Base-by-base conservation (phyloP, 2,888 invertebrate genomes). In the Mallateleia sp. region DNA sequence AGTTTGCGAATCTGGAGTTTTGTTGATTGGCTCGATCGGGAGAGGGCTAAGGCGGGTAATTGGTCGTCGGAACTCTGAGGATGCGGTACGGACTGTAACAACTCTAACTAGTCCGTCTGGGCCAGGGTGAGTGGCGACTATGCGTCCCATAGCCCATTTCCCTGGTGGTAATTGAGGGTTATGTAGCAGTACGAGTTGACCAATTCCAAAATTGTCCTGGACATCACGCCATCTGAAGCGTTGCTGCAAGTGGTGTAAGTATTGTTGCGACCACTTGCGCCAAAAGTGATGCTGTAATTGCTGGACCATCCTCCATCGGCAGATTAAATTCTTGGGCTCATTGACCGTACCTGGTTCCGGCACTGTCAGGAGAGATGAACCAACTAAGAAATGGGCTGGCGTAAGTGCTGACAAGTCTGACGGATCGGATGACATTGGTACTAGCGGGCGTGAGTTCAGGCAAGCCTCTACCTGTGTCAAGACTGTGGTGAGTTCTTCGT, bases 191-290 rank as follows among this genome's bases (percentile, higher is more conserved):
- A 89, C 89, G 11, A 90, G 32, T 28, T 67, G 66, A 2, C 85
- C 89, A 3, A 83, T 45, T 2, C n/a, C 24, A n/a, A 88, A 77
- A 32, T 88, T 88, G 0, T 20, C 62, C 7, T n/a, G 8, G 0
- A 60, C 69, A 0, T 54, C 18, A 2, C 81, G 45, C 88, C 88
- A 89, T n/a, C 86, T 77, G 3, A 25, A n/a, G 47, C 82, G 54
- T 28, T 77, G 66, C 34, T 88, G 88, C 3, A 87, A 52, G n/a
- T 86, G 84, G 7, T 67, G 67, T 2, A 88, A 69, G 52, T 90
- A 89, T 18, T 89, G 83, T 0, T 15, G n/a, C 0, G 66, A 66
- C 88, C 90, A 89, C 18, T n/a, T 22, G 22, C 42, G 72, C 78
- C 78, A 78, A 28, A 78, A 78, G 0, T 18, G 32, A 11, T 78